These are phyloP conservation scores for Fratercula arctica DNA, from an alignment of 2,797 vertebrate species.

Conservation along the genomic window DNA sequence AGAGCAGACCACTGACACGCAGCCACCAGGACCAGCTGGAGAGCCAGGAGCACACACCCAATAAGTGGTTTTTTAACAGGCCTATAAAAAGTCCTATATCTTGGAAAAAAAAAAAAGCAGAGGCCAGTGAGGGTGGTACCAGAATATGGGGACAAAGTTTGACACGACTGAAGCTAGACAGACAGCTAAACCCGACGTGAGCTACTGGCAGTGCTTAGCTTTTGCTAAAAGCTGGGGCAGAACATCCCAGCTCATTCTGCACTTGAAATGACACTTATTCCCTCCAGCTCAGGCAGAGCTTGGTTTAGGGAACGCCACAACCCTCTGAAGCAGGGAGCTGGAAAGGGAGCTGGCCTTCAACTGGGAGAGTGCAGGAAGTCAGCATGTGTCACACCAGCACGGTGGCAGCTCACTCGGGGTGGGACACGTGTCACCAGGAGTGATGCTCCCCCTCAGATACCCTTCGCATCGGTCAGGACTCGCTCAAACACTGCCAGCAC, in stretches of 20 bases:
- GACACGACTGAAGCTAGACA: background rate
- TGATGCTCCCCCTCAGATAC: background rate
- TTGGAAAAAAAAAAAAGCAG: background rate
- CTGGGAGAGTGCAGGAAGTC: background rate
- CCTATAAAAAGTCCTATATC: background rate
- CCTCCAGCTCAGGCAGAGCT: background rate
- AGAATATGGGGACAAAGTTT: background rate
- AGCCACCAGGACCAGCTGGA: background rate
- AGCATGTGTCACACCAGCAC: background rate
- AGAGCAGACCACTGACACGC: background rate
- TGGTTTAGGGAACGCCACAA: background rate
- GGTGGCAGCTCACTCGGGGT: background rate
- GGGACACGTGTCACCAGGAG: fast-evolving
- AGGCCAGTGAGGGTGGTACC: background rate
- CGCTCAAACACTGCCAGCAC: background rate
- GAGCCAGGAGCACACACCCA: background rate
- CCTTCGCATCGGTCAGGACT: background rate
- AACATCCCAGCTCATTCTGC: background rate
- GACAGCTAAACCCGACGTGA: background rate
- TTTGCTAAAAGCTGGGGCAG: background rate
- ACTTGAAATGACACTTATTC: background rate
- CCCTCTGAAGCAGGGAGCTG: background rate
- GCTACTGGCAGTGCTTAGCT: background rate
- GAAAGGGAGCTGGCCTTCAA: background rate
- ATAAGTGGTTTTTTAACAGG: background rate